A percentile compares a stretch with the other conserved stretches of the same genome.
Evolutionary conservation across 2,888 invertebrate species (phyloP).

Genomic region (Bhutanitis thaidina): DNA sequence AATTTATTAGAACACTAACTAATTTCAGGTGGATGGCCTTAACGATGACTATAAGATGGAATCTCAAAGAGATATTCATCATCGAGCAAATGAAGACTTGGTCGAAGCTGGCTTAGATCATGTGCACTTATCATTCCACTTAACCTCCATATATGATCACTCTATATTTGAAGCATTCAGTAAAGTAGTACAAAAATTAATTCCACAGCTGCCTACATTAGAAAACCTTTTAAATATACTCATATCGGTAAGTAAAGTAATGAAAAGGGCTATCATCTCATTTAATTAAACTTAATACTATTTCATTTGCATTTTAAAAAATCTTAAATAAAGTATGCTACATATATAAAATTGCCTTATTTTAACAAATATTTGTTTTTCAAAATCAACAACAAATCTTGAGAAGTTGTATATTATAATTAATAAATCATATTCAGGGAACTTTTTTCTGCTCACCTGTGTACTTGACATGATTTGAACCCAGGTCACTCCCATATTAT

Average conservation of each 20-base stretch:
- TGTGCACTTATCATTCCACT: slow-evolving; percentile 95
- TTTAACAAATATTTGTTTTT: no score
- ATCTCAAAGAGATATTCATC: slow-evolving; percentile 98
- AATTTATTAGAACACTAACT: background rate
- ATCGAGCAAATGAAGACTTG: slow-evolving; percentile 96
- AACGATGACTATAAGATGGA: slow-evolving; percentile 99
- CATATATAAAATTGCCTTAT: no score
- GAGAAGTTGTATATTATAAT: no score
- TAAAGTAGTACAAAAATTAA: slow-evolving; percentile 99
- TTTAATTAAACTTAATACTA: no score
- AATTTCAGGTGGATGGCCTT: slow-evolving; percentile 92
- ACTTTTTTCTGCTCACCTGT: no score
- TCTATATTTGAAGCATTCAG: slow-evolving; percentile 99
- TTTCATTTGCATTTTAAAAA: no score
- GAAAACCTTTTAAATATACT: slow-evolving; percentile 98
- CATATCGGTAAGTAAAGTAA: slow-evolving; percentile 95
- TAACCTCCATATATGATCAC: slow-evolving; percentile 99
- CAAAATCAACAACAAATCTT: no score
- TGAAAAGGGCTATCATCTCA: no score
- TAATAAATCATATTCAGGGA: no score
- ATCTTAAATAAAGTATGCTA: no score
- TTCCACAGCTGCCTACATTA: slow-evolving; percentile 97
- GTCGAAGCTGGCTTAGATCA: slow-evolving; percentile 92
- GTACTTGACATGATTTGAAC: no score
- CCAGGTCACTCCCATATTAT: no score